Evolutionary conservation across 2,888 invertebrate species (phyloP).

Genomic region (Limnephilus marmoratus): DNA sequence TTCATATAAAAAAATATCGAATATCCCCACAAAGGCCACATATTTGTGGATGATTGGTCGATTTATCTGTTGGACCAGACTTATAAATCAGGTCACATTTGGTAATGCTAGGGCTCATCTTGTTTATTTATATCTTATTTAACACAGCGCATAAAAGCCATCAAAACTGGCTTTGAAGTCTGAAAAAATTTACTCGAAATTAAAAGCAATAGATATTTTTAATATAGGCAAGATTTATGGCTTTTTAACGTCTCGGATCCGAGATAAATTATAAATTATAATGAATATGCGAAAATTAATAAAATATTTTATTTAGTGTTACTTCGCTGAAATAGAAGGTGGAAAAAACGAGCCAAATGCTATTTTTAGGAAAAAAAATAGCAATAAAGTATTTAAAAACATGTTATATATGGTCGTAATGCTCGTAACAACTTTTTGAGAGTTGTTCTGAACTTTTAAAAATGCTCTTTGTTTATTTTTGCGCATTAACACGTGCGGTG

Average conservation of each 20-base stretch:
- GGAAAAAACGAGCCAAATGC: not conserved
- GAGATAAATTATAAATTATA: not conserved
- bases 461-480: no score
- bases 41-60: not conserved
- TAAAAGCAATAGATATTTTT: not conserved
- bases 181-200: not conserved
- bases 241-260: not conserved
- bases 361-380: not conserved
- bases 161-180: not conserved
- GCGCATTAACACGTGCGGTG: no score
- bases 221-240: not conserved
- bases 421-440: not conserved
- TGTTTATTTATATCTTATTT: not conserved
- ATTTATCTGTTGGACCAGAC: not conserved
- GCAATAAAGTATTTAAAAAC: not conserved
- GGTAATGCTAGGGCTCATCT: not conserved
- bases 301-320: not conserved
- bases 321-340: not conserved
- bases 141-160: not conserved
- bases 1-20: no score
- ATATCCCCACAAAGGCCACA: no score
- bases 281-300: not conserved
- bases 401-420: not conserved
- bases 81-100: not conserved
- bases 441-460: not conserved